Conservation (phyloP, 2,797 vertebrate genomes). For the Rhabdomys pumilio region DNA sequence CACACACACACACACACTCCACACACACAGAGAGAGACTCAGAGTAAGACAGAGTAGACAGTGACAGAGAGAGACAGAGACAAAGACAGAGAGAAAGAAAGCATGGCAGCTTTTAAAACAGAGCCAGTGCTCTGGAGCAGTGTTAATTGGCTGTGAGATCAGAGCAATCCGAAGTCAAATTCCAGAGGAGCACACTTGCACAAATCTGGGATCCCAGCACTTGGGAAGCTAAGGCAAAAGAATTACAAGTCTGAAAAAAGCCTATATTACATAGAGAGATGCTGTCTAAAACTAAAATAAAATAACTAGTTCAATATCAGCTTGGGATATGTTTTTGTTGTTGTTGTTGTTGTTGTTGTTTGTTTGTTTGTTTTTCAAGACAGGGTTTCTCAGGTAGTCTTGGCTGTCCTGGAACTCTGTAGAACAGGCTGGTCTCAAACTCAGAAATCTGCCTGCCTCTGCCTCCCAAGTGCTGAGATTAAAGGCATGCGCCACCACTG, state of each 20-base stretch:
- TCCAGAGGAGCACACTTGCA: background rate
- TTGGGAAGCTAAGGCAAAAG: background rate
- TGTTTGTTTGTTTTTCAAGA: too few relatives aligned
- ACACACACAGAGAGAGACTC: too few relatives aligned
- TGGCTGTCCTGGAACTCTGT: too few relatives aligned
- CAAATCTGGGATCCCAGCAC: background rate
- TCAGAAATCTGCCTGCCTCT: too few relatives aligned
- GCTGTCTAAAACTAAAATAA: background rate
- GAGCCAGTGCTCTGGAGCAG: background rate
- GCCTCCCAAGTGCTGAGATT: too few relatives aligned
- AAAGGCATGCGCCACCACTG: too few relatives aligned
- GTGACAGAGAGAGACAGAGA: background rate
- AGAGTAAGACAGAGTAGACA: background rate
- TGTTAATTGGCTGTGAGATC: slow-evolving; percentile 26
- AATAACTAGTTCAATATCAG: background rate
- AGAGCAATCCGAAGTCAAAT: slow-evolving; percentile 29
- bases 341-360: too few relatives aligned
- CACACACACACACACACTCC: background rate
- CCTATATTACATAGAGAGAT: background rate
- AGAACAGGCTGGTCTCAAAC: too few relatives aligned
- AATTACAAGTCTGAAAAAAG: background rate
- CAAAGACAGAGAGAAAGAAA: background rate
- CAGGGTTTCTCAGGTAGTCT: too few relatives aligned
- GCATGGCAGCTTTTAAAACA: slow-evolving; percentile 10
- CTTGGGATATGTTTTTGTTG: background rate